Base-by-base conservation (phyloP, 2,888 invertebrate genomes). In the Carcina quercana region DNA sequence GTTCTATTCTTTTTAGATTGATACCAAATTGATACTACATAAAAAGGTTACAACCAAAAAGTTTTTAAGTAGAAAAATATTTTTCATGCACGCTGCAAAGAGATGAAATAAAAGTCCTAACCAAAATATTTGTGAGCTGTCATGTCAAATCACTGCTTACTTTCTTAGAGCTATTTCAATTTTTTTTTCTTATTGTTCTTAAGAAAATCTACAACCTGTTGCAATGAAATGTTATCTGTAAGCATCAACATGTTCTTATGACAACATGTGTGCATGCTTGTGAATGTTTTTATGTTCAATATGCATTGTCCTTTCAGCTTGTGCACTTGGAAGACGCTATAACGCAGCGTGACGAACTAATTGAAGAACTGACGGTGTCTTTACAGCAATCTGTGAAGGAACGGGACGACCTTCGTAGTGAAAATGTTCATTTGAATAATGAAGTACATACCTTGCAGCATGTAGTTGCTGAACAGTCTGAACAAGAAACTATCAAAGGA, bases 251-350 rank as follows among this genome's bases (percentile, higher is more conserved):
- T 8, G 15, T 25, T 31, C 12, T 27, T 29, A 17, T 8, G 31
- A 26, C 30, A 20, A 8, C 15, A 7, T 11, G 19, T 28, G 3
- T n/a, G 5, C 10, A 11, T 22, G 25, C 15, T 30, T 43, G 50
- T 65, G 49, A 25, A 43, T 50, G 65, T 63, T 49, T n/a, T 47
- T 42, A 51, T 58, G 58, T 54, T 50, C 45, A 10, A 6, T 53
- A 51, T 35, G 55, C 55, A 47, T 59, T 91, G 89, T 78, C 64
- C 59, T 86, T 86, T 59, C 72, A 92, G 91, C 85, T 91, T 54
- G 86, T 89, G 64, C 91, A 93, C 68, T 91, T 89, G 65, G 90
- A 91, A 65, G 86, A 84, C 50, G 90, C 90, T 48, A 76, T 93
- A 36, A 76, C 83, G 7, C 87, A 89, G 46, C 89, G 92, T 52